Base-by-base conservation (phyloP, 2,797 vertebrate genomes). In the Pelobates cultripes region DNA sequence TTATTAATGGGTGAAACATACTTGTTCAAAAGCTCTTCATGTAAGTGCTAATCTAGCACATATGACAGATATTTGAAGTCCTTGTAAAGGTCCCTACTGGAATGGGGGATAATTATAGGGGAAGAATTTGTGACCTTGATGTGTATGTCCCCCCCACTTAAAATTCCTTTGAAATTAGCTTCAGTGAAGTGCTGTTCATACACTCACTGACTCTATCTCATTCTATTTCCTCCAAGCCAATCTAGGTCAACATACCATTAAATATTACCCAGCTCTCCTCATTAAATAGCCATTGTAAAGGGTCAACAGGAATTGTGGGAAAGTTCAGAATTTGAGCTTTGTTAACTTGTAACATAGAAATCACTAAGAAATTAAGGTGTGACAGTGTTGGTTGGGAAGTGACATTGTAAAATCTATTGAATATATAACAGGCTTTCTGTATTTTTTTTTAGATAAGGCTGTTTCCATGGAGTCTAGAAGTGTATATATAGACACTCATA, bases 151-250 rank as follows among this genome's bases (percentile, higher is more conserved):
- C 66, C 57, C 9, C 67, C 77, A 84, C 82, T 84, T 84, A 79
- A 79, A 79, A 84, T 84, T 84, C 82, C 68, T 76, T n/a, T 43
- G 72, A 63, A 84, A 79, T 79, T 66, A 79, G 47, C 67, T 76
- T 43, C 44, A n/a, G 5, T 64, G 17, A n/a, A 55, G 45, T 75
- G 43, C 67, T 75, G 77, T 67, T 79, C 78, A 75, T 67, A 76
- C 72, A 75, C 78, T 79, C 72, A 72, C 77, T 61, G 47, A 61
- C 61, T 70, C 73, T 79, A 83, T 84, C 77, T 71, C 44, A 15
- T 12, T 53, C 55, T 2, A n/a, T 66, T 84, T 79, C 82, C 77
- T 79, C 67, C 70, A 44, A 42, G 13, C 64, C n/a, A 45, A 60
- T 60, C 70, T 64, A 75, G 72, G 82, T 84, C 72, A 75, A 53